Conservation (phyloP, 2,113 vertebrate species). For the Onychostruthus taczanowskii region DNA sequence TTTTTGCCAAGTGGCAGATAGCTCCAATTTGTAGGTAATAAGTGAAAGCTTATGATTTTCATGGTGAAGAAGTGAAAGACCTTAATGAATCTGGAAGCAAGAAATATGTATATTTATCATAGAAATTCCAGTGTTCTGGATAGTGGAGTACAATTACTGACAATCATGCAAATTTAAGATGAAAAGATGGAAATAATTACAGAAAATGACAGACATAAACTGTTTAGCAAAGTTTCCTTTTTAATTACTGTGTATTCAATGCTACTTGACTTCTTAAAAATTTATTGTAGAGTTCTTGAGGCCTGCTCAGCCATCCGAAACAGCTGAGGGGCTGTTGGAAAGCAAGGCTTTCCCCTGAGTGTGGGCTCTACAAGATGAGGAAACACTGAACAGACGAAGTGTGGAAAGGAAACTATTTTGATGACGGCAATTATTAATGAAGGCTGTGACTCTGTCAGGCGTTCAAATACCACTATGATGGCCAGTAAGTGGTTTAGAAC, state of each 20-base stretch:
- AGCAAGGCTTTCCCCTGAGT: not conserved
- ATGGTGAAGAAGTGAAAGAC: not conserved
- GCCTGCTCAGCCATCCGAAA: not conserved
- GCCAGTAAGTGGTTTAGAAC: not conserved
- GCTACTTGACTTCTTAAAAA: not conserved
- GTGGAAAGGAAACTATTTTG: slow-evolving; percentile 39
- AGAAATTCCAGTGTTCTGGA: not conserved
- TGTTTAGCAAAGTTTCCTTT: not conserved
- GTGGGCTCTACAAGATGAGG: not conserved
- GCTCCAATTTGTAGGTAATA: not conserved
- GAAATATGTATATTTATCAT: not conserved
- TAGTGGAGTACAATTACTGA: not conserved
- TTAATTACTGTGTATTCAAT: not conserved
- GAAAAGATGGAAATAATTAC: not conserved
- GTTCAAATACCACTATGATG: not conserved
- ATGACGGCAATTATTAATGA: slow-evolving; percentile 27
- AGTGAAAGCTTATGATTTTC: not conserved
- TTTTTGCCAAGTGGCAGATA: not conserved
- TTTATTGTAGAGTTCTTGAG: not conserved
- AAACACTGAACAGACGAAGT: not conserved
- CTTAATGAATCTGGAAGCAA: not conserved
- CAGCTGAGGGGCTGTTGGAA: not conserved
- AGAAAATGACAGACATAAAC: not conserved
- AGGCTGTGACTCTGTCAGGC: not conserved
- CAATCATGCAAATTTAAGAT: not conserved